Evolutionary conservation across 2,113 vertebrate species (phyloP), one percentile per base, ranked within the genome.

Genomic region (Cavia aperea): DNA sequence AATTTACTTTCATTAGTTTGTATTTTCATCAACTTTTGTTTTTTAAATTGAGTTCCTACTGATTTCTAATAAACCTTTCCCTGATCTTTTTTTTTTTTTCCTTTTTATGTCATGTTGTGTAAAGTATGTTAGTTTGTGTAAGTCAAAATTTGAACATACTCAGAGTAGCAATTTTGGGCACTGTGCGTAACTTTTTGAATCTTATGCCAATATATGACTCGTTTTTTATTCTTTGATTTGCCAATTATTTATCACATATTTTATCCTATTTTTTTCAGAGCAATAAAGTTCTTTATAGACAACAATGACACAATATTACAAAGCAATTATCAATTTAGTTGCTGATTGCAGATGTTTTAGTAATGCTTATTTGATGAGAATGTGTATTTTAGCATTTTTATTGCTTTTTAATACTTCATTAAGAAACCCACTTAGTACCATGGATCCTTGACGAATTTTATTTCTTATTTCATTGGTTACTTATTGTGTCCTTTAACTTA

Each of bases 1-100:
- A 96, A 92, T 94, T 94, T 70, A 24, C 86, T 95, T 65, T 79
- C 75, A 56, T 94, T 85, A 70, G 26, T 96, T 91, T 86, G 49
- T 70, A 88, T 15, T 89, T 56, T 84, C 82, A 62, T 86, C 16
- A 15, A 63, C 62, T 94, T 77, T 95, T 62, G 43, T 90, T 56
- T 1, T 31, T 72, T 77, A 31, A 72, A 51, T 62, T 96, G 70
- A 89, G 1, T 94, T 91, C 56, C 31, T 36, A 8, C 26, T 72
- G 82, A 73, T 65, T 0, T 3, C 7, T 39, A 93, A 31, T 65
- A 86, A 13, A 21, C 56, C 5, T 0, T 4, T n/a, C 31, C 2
- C 8, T 26, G 3, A 3, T 43, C 12, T 54, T 36, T 39, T 73
- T 49, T 54, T 54, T 36, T 39, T 73, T 49, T 29, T 83, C 10